Evolutionary conservation across 2,797 vertebrate genomes (phyloP).

Genomic region (Danio choprae): DNA sequence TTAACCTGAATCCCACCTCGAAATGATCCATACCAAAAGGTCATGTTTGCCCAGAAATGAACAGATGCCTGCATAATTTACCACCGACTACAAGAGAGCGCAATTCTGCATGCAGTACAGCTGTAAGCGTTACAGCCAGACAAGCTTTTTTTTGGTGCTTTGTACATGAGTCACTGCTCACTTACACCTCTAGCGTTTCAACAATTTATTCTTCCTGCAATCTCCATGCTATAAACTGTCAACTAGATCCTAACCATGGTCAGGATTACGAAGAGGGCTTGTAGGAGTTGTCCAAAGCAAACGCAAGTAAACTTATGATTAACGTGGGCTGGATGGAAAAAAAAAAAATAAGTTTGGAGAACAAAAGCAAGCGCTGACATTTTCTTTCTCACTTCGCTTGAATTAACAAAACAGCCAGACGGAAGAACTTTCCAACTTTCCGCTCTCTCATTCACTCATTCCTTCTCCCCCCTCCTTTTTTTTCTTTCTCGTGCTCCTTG

Average conservation of each 20-base stretch:
- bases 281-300: slow-evolving; percentile 29
- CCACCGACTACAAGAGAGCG: slow-evolving; percentile 9
- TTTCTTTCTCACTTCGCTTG: slow-evolving; percentile 32
- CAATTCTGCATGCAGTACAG: slow-evolving; percentile 9
- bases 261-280: slow-evolving; percentile 48
- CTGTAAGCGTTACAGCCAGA: slow-evolving; percentile 45
- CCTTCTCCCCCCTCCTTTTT: slow-evolving; percentile 48
- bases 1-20: slow-evolving; percentile 26
- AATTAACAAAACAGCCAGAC: slow-evolving; percentile 41
- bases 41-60: slow-evolving; percentile 38
- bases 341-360: background rate
- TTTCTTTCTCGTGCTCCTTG: slow-evolving; percentile 52
- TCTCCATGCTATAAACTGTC: slow-evolving; percentile 63
- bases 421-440: slow-evolving; percentile 48
- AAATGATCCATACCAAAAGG: slow-evolving; percentile 20
- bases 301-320: slow-evolving; percentile 33
- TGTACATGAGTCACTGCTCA: slow-evolving; percentile 61
- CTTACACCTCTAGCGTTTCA: slow-evolving; percentile 59
- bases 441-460: slow-evolving; percentile 54
- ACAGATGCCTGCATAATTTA: slow-evolving; percentile 41
- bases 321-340: slow-evolving; percentile 32
- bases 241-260: slow-evolving; percentile 50
- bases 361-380: slow-evolving; percentile 22
- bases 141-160: slow-evolving; percentile 55
- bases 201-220: slow-evolving; percentile 64